Conservation (phyloP, 2,888 invertebrate species). For the Volucella zonaria region DNA sequence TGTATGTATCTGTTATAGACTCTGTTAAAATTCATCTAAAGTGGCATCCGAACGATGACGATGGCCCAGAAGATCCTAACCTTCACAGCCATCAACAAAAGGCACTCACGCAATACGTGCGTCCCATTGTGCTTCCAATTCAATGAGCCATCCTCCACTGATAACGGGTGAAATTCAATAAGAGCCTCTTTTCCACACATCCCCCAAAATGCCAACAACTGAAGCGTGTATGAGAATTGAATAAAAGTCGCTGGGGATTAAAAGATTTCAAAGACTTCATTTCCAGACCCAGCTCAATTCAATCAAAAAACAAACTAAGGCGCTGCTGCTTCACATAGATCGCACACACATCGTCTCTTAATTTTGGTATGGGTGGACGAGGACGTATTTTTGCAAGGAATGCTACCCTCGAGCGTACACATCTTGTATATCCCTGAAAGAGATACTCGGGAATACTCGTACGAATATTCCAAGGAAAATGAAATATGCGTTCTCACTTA, state of each 20-base stretch:
- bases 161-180: conserved; percentile 74
- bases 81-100: conserved; percentile 65
- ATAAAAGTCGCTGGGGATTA: conserved; percentile 72
- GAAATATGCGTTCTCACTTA: conserved; percentile 48
- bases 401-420: conserved; percentile 11
- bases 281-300: conserved; percentile 68
- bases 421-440: background rate
- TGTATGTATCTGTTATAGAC: conserved; percentile 13
- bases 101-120: conserved; percentile 74
- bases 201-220: conserved; percentile 29
- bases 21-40: conserved; percentile 69
- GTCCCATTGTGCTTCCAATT: conserved; percentile 73
- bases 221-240: conserved; percentile 67
- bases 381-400: too few species aligned
- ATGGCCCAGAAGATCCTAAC: conserved; percentile 65
- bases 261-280: conserved; percentile 68
- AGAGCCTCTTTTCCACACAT: conserved; percentile 4
- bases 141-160: conserved; percentile 69
- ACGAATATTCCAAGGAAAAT: conserved; percentile 47
- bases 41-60: conserved; percentile 28
- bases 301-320: conserved; percentile 48
- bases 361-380: too few species aligned
- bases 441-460: background rate
- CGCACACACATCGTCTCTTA: too few species aligned
- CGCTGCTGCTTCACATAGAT: background rate